These are phyloP conservation scores for Knipowitschia caucasica DNA, from an alignment of 2,797 vertebrate genomes.

Conservation along the genomic window DNA sequence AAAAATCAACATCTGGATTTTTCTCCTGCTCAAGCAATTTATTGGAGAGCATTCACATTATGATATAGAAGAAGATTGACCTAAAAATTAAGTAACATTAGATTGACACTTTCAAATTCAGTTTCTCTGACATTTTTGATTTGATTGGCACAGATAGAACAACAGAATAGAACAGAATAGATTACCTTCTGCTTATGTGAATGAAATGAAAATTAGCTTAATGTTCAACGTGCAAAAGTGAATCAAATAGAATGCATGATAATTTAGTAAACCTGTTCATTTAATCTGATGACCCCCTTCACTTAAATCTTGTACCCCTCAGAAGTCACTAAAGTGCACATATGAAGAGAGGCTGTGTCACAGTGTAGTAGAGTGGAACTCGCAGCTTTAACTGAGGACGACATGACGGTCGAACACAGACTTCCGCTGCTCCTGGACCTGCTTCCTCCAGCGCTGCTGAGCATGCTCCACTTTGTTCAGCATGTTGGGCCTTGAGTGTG, in stretches of 20 bases:
- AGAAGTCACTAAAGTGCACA: conserved; percentile 26
- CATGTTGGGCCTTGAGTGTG: conserved; percentile 90
- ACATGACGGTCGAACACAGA: conserved; percentile 98
- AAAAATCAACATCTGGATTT: conserved; percentile 16
- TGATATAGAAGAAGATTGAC: not conserved
- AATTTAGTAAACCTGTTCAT: conserved; percentile 27
- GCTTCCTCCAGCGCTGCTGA: conserved; percentile 96
- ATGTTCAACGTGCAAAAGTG: conserved; percentile 36
- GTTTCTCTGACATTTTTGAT: conserved; percentile 12
- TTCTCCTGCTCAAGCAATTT: conserved; percentile 13
- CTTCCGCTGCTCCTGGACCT: conserved; percentile 97
- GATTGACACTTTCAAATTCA: conserved; percentile 19
- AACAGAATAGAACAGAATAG: conserved; percentile 17
- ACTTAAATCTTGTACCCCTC: conserved; percentile 17
- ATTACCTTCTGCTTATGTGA: conserved; percentile 25
- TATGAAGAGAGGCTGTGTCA: conserved; percentile 46
- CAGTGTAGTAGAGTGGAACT: conserved; percentile 47
- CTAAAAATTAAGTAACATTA: conserved; percentile 9
- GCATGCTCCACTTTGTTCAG: conserved; percentile 97
- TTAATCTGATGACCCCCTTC: conserved; percentile 22
- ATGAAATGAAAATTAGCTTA: conserved; percentile 17
- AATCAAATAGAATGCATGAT: conserved; percentile 37
- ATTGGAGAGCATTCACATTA: conserved; percentile 5
- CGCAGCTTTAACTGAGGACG: conserved; percentile 87
- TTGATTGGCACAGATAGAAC: conserved; percentile 50